A percentile compares a stretch with the other conserved stretches of the same genome.
Conservation (phyloP, 2,113 vertebrate genomes). For the Corythaixoides concolor region DNA sequence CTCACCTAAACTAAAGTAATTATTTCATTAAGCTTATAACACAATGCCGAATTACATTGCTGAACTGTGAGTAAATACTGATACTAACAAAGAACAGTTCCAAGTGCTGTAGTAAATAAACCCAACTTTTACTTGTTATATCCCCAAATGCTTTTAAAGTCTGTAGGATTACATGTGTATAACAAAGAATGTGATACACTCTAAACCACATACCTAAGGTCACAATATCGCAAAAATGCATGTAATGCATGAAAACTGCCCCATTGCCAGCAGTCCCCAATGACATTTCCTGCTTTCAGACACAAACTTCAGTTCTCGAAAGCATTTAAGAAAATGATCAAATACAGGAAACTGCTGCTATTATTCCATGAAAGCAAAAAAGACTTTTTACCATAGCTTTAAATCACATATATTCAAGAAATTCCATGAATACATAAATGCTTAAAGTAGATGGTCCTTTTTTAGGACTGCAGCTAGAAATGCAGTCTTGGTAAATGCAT, state of each 20-base stretch:
- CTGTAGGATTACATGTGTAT: neutral
- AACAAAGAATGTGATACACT: neutral
- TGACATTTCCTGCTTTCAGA: neutral
- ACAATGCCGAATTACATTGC: neutral
- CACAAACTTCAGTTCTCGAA: neutral
- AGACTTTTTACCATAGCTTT: neutral
- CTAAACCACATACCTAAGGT: neutral
- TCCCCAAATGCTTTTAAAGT: neutral
- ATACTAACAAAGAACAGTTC: neutral
- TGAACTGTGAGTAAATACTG: neutral
- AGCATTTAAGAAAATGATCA: neutral
- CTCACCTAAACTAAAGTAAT: neutral
- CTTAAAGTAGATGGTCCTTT: neutral
- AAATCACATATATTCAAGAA: neutral
- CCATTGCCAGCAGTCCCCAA: neutral
- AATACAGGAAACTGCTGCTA: neutral
- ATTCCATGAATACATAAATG: neutral
- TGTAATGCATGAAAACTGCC: neutral
- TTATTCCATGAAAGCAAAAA: neutral
- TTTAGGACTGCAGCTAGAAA: neutral
- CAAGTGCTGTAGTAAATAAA: neutral
- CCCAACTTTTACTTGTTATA: neutral
- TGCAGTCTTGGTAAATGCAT: neutral
- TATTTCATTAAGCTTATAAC: neutral
- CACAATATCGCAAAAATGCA: neutral